Base-by-base conservation (phyloP, 2,888 invertebrate species). In the Heliconius cydno region DNA sequence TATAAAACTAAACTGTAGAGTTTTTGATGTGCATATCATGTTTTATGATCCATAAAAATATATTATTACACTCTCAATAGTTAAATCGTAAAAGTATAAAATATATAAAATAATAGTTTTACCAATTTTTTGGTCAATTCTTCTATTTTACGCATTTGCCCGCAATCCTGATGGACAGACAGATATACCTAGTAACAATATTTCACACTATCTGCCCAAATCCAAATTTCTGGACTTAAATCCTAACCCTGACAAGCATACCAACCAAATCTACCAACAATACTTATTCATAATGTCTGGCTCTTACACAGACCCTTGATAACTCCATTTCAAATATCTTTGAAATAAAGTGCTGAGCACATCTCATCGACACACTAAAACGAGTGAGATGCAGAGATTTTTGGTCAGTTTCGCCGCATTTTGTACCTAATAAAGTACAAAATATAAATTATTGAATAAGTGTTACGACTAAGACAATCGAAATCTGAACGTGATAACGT, bases 391-490 rank as follows among this genome's bases (percentile, higher is more conserved):
- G 68, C 70, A 74, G 66, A 34, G 75, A 75, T 66, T 73, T 79
- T 76, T 66, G 30, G 71, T 79, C 57, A 30, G 41, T 76, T 80
- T 76, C 67, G 74, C 74, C 78, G 81, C 81, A 74, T 82, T 77
- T 81, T 83, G 84, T 84, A 84, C 83, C 84, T 82, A 83, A 72
- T 63, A 82, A 77, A 84, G 84, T 84, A 84, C 83, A 81, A 84
- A 83, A 67, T 77, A 81, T 73, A 71, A 73, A 74, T 13, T 60
- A 79, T 70, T 71, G 60, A 67, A 77, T 70, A 75, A 70, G 63
- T 75, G 73, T 74, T 79, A 63, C 73, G 77, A 81, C 67, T 79
- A 78, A 80, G 60, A 75, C 73, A 77, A 76, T 19, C 71, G 67
- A 66, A 66, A 60, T 25, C 15, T 7, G 41, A 46, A 19, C 70